phyloP scores from a whole-genome alignment of 2,888 invertebrate genomes.

The Caenorhabditis afra region DNA sequence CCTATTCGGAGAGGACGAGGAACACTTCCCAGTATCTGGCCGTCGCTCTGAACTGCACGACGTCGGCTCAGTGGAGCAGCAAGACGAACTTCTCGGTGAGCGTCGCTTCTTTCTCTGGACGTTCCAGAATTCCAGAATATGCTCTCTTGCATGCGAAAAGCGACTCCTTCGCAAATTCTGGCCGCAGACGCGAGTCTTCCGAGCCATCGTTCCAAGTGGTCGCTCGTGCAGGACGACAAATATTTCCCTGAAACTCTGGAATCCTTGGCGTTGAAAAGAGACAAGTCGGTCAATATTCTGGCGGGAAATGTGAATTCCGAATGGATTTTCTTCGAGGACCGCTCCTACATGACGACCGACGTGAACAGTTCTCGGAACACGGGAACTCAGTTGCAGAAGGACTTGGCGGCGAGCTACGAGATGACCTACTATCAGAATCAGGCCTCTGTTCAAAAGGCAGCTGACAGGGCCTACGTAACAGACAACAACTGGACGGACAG shows the following conservation, averaged over 20 bases:
- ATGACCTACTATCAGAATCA: constrained; percentile 2
- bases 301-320: constrained; percentile 6
- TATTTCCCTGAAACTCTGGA: constrained; percentile 4
- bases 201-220: constrained; percentile 10
- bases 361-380: constrained; percentile 10
- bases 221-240: constrained; percentile 1
- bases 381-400: background rate
- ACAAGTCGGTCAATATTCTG: constrained; percentile 3
- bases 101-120: background rate
- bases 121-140: background rate
- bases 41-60: constrained; percentile 7
- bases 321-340: constrained; percentile 17
- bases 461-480: background rate
- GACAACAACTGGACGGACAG: background rate
- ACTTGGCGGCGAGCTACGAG: constrained; percentile 12
- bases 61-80: background rate
- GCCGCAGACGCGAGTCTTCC: background rate
- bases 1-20: constrained; percentile 12
- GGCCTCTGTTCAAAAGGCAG: background rate
- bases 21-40: constrained; percentile 7
- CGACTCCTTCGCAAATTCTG: background rate
- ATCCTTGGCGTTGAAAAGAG: background rate
- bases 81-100: background rate
- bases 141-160: constrained; percentile 3
- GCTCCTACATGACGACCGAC: constrained; percentile 10